Conservation (phyloP, 1,140 invertebrate genomes). For the Drosophila asahinai region DNA sequence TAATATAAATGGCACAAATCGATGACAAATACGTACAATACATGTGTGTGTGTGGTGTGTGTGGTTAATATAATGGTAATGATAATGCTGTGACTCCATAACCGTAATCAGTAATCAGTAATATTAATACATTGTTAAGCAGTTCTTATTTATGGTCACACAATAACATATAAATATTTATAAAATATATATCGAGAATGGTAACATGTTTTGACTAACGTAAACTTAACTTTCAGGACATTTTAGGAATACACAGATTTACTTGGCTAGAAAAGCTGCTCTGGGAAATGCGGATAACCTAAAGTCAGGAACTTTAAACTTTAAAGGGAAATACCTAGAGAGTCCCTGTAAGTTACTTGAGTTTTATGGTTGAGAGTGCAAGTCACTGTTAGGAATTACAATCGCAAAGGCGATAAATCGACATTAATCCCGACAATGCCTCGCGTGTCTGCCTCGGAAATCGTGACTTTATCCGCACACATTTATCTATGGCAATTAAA, state of each 20-base stretch:
- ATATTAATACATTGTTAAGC: conserved; percentile 61
- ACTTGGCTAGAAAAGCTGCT: conserved; percentile 10
- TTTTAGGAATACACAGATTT: conserved; percentile 40
- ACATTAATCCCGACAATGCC: conserved; percentile 23
- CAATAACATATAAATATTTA: conserved; percentile 66
- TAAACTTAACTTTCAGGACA: conserved; percentile 66
- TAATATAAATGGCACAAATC: conserved; percentile 43
- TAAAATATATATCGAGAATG: conserved; percentile 76
- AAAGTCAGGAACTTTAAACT: conserved; percentile 34
- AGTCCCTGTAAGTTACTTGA: conserved; percentile 17
- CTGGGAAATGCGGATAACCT: conserved; percentile 23
- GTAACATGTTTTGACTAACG: conserved; percentile 42
- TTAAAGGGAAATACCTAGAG: conserved; percentile 17
- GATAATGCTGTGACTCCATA: conserved; percentile 42
- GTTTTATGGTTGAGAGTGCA: conserved; percentile 18
- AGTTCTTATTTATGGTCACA: conserved; percentile 36
- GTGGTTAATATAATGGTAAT: conserved; percentile 38
- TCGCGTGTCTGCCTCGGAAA: conserved; percentile 16
- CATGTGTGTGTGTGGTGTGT: conserved; percentile 19
- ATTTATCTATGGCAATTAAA: conserved; percentile 43
- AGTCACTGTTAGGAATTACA: conserved; percentile 4
- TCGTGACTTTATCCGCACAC: conserved; percentile 33
- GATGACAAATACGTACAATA: conserved; percentile 50
- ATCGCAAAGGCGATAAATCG: conserved; percentile 33
- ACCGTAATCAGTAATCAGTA: conserved; percentile 28